These are phyloP conservation scores for Cheirogaleus medius DNA, from an alignment of 2,113 vertebrate species.

Conservation along the genomic window DNA sequence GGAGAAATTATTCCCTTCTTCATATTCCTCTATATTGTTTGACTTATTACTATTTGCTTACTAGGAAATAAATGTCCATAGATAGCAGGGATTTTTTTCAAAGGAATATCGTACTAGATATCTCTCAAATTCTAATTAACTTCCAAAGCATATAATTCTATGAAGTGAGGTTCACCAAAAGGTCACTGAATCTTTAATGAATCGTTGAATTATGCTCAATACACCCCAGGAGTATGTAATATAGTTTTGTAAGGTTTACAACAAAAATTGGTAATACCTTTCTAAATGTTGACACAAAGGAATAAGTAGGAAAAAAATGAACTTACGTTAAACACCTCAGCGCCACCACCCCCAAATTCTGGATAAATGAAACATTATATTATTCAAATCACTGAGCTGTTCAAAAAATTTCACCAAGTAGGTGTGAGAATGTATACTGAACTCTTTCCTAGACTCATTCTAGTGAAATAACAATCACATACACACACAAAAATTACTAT, in stretches of 20 bases:
- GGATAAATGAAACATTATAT: neutral
- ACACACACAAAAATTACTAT: neutral
- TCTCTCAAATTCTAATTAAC: neutral
- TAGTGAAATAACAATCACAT: neutral
- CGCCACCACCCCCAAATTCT: neutral
- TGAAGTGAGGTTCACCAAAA: neutral
- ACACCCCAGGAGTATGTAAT: neutral
- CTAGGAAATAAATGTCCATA: neutral
- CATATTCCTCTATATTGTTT: neutral
- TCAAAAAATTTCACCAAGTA: neutral
- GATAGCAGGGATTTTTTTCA: neutral
- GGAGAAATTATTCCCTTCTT: neutral
- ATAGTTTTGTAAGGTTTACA: neutral
- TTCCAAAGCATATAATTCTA: neutral
- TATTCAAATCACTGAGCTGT: constrained; percentile 34
- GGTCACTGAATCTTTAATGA: neutral
- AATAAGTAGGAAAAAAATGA: neutral
- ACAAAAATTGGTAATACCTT: constrained; percentile 17
- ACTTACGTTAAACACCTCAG: neutral
- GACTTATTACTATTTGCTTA: neutral
- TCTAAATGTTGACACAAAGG: neutral
- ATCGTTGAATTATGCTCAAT: neutral
- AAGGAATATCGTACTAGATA: neutral
- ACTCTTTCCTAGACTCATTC: neutral
- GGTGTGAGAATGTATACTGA: neutral